Evolutionary conservation across 2,888 invertebrate species (phyloP).

Genomic region (Pandemis cinnamomeana): DNA sequence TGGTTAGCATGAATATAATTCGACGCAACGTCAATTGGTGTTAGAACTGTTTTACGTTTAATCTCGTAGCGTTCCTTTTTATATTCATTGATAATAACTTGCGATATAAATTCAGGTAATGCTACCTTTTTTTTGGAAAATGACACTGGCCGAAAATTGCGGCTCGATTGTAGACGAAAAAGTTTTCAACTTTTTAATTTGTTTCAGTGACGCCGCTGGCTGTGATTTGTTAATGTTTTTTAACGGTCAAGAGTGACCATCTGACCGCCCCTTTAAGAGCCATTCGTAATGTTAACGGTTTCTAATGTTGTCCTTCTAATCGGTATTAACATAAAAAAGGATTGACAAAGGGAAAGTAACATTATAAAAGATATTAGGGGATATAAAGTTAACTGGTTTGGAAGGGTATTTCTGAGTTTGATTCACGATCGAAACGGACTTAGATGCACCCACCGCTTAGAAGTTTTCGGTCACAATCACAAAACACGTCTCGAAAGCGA

Average conservation of each 20-base stretch:
- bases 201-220: too few species aligned
- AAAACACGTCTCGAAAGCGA: too few species aligned
- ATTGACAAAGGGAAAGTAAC: conserved; percentile 32
- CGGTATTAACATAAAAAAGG: conserved; percentile 33
- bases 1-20: neutral
- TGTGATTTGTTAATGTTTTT: neutral
- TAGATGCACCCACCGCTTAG: neutral
- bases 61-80: too few species aligned
- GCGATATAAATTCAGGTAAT: too few species aligned
- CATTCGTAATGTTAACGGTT: conserved; percentile 24
- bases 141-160: too few species aligned
- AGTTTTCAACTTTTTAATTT: too few species aligned
- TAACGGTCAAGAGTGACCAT: conserved; percentile 3
- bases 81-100: too few species aligned
- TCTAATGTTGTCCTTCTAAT: conserved; percentile 26
- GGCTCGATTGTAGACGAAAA: too few species aligned
- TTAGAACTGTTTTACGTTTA: neutral
- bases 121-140: too few species aligned
- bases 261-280: neutral
- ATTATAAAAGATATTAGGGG: conserved; percentile 28
- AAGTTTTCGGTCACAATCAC: too few species aligned
- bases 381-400: conserved; percentile 35
- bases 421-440: neutral
- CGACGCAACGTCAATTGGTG: neutral
- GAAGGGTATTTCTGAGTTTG: neutral